Percentiles rank a stretch among this genome's conserved stretches.
phyloP scores from a whole-genome alignment of 2,797 vertebrate genomes.

The Botia kubotai region DNA sequence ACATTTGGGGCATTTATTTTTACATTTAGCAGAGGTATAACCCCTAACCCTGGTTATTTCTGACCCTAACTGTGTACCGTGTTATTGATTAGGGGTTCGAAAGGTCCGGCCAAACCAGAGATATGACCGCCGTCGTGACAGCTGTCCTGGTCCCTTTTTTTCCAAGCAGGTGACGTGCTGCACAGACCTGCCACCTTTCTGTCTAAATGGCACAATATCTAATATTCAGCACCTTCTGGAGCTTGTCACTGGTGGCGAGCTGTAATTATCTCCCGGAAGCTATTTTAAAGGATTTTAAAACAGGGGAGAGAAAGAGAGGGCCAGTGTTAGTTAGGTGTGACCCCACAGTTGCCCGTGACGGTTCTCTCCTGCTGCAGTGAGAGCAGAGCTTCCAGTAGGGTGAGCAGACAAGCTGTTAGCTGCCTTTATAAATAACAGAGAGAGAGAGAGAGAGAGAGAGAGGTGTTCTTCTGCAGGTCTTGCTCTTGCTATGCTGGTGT shows the following conservation, averaged over 20 bases:
- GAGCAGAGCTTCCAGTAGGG: constrained; percentile 64
- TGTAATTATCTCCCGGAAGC: constrained; percentile 80
- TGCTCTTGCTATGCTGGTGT: constrained; percentile 21
- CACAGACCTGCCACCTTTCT: constrained; percentile 26
- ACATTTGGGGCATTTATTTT: neutral
- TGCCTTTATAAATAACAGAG: constrained; percentile 74
- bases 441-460: neutral
- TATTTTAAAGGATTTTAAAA: constrained; percentile 68
- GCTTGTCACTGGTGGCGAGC: constrained; percentile 77
- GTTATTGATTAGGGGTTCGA: neutral
- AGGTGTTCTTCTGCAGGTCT: constrained; percentile 39
- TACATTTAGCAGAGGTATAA: neutral
- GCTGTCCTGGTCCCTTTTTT: constrained; percentile 59
- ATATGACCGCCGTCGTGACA: constrained; percentile 9
- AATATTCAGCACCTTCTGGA: constrained; percentile 74
- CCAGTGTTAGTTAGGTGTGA: constrained; percentile 63
- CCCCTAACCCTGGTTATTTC: neutral
- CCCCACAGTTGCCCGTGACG: constrained; percentile 69
- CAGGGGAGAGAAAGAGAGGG: constrained; percentile 45
- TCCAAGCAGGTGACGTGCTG: constrained; percentile 40
- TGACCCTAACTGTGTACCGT: neutral
- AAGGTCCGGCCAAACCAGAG: neutral
- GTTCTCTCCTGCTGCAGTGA: constrained; percentile 66
- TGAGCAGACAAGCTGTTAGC: constrained; percentile 75
- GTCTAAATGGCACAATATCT: constrained; percentile 66